Percentiles rank a stretch among this genome's conserved stretches.
Conservation (phyloP, 2,888 invertebrate genomes). For the Aspidiotus destructor region DNA sequence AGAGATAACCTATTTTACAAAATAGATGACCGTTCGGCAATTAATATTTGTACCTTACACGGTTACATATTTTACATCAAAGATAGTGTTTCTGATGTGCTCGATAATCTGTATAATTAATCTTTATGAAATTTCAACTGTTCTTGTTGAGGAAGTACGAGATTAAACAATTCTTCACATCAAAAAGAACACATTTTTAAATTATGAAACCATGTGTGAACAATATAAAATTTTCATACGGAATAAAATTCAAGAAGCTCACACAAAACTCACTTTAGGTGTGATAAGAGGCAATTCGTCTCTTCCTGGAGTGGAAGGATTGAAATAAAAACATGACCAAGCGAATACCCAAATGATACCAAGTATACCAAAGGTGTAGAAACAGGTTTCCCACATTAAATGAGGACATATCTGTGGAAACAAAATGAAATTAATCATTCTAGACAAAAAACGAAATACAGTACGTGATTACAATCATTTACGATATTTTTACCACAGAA, state of each 20-base stretch:
- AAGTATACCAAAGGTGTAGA: conserved; percentile 57
- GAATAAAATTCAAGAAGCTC: not conserved
- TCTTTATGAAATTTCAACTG: too few relatives aligned
- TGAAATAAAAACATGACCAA: conserved; percentile 55
- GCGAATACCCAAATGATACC: conserved; percentile 58
- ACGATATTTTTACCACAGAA: conserved; percentile 47
- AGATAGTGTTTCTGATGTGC: too few relatives aligned
- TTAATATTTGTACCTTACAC: not conserved
- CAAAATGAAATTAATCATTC: not conserved
- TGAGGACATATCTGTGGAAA: conserved; percentile 53
- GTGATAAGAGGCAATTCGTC: conserved; percentile 51
- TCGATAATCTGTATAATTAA: too few relatives aligned
- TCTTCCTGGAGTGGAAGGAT: conserved; percentile 43
- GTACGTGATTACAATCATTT: conserved; percentile 36
- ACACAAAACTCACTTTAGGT: conserved; percentile 46
- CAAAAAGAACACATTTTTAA: too few relatives aligned
- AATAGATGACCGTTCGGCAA: conserved; percentile 23
- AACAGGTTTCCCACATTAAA: conserved; percentile 56
- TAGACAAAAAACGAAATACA: not conserved
- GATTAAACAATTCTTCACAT: too few relatives aligned
- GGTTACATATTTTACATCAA: too few relatives aligned
- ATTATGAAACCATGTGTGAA: too few relatives aligned
- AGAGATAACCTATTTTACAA: conserved; percentile 46
- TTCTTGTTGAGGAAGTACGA: too few relatives aligned
- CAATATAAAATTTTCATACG: not conserved